These are phyloP conservation scores for Myotis lucifugus DNA, from an alignment of 2,113 vertebrate species.

Conservation along the genomic window DNA sequence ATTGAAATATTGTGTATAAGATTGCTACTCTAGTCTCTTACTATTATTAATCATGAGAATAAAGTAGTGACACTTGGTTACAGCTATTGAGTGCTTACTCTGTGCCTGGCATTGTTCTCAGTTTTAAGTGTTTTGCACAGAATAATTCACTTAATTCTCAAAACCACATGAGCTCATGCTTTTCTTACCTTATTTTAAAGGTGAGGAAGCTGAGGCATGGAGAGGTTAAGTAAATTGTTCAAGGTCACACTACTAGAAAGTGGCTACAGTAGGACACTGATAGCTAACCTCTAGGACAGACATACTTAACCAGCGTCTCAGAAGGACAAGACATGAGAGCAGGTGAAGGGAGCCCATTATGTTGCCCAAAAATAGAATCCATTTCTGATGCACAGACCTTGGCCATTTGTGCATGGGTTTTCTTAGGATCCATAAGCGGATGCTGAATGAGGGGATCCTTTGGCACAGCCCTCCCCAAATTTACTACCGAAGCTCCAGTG, in stretches of 20 bases:
- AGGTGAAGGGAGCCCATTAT: neutral
- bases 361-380: neutral
- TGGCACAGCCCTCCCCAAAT: conserved; percentile 76
- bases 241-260: neutral
- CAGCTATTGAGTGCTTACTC: neutral
- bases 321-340: neutral
- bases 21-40: neutral
- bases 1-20: neutral
- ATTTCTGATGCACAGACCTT: neutral
- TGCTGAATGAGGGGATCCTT: conserved; percentile 79
- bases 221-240: neutral
- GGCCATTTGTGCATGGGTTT: conserved; percentile 5
- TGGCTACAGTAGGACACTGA: neutral
- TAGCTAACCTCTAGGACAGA: neutral
- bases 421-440: conserved; percentile 74
- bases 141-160: neutral
- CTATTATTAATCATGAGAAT: neutral
- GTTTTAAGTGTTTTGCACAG: neutral
- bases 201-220: neutral
- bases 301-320: neutral
- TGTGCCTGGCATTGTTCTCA: neutral
- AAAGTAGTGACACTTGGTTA: neutral
- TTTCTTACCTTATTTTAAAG: neutral
- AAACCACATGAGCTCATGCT: neutral
- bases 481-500: conserved; percentile 82